These are phyloP conservation scores for Hyperoplus lanceolatus DNA, from an alignment of 2,797 vertebrate genomes.

Conservation along the genomic window DNA sequence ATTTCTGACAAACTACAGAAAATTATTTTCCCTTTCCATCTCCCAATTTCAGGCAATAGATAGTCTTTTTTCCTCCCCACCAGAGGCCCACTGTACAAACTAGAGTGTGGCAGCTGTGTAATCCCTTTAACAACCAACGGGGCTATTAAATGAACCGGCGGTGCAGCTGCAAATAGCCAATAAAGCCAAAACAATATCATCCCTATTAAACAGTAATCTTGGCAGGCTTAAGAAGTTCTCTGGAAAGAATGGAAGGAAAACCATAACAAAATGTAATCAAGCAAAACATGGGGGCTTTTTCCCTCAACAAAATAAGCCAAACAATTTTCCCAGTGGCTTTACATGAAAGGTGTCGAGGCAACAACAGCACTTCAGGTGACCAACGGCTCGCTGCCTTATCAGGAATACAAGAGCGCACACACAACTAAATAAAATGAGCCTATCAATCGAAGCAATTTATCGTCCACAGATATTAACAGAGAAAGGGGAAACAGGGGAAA, in stretches of 20 bases:
- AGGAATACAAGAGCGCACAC: slow-evolving; percentile 66
- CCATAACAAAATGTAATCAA: slow-evolving; percentile 86
- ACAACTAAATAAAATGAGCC: slow-evolving; percentile 71
- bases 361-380: slow-evolving; percentile 76
- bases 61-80: slow-evolving; percentile 54
- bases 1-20: slow-evolving; percentile 65
- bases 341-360: slow-evolving; percentile 78
- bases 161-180: slow-evolving; percentile 87
- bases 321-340: slow-evolving; percentile 77
- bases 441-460: slow-evolving; percentile 86
- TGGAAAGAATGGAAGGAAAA: slow-evolving; percentile 77
- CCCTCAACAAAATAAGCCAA: slow-evolving; percentile 77
- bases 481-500: slow-evolving; percentile 79
- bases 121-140: slow-evolving; percentile 84
- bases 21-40: slow-evolving; percentile 59
- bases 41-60: slow-evolving; percentile 58
- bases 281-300: slow-evolving; percentile 81
- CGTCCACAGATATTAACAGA: slow-evolving; percentile 83
- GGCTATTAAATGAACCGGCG: slow-evolving; percentile 82
- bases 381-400: slow-evolving; percentile 80
- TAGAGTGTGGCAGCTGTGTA: slow-evolving; percentile 84
- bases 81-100: slow-evolving; percentile 77
- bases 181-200: slow-evolving; percentile 86
- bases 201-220: slow-evolving; percentile 85
- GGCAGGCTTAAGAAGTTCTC: slow-evolving; percentile 80